Evolutionary conservation across 1,140 invertebrate species (phyloP).

Genomic region (Zeugodacus cucurbitae): DNA sequence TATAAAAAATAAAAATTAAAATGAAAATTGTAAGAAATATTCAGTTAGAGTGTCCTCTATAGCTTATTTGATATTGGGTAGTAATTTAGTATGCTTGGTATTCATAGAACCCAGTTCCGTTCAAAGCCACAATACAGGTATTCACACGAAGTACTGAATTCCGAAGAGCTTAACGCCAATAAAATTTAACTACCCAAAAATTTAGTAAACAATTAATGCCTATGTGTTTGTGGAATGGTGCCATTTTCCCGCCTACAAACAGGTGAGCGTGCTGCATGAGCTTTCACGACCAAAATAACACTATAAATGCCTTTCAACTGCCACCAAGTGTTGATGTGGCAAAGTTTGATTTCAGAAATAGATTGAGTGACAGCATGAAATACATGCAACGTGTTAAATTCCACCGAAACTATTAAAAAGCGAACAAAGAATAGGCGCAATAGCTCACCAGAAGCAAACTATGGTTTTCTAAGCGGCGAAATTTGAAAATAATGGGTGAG

Average conservation of each 20-base stretch:
- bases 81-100: no score
- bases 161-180: not conserved
- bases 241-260: not conserved
- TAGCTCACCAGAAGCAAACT: not conserved
- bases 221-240: no score
- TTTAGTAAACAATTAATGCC: not conserved
- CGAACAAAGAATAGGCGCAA: not conserved
- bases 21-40: no score
- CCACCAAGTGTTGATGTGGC: constrained; percentile 42
- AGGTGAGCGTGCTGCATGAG: not conserved
- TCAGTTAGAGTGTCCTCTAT: no score
- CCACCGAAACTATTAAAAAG: not conserved
- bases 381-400: not conserved
- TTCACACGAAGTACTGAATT: no score
- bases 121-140: no score
- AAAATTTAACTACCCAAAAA: not conserved
- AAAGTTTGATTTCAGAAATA: constrained; percentile 25
- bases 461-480: no score
- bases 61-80: no score
- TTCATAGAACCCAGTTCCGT: no score
- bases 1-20: no score
- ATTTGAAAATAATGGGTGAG: no score
- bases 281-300: not conserved
- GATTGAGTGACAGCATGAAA: constrained; percentile 17
- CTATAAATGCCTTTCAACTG: constrained; percentile 4